A percentile compares a stretch with the other conserved stretches of the same genome.
Conservation (phyloP, 2,113 vertebrate species). For the Origma solitaria region DNA sequence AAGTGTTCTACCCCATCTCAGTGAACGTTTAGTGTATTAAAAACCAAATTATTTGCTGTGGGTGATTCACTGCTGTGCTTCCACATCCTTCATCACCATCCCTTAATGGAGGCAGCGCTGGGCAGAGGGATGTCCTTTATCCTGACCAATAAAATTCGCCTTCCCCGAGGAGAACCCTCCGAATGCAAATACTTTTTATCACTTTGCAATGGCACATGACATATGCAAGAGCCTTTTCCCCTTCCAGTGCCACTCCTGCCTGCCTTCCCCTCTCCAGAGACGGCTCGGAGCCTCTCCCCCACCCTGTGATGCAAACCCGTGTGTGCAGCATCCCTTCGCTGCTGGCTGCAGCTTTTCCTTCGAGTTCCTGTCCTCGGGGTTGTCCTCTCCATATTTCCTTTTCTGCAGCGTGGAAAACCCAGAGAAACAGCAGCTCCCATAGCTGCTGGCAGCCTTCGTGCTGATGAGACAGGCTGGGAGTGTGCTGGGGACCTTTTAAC, state of each 20-base stretch:
- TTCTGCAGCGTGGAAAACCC: not conserved
- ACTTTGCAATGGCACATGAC: not conserved
- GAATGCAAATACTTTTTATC: not conserved
- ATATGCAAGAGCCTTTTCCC: too few species aligned
- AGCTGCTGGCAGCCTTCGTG: not conserved
- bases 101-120: not conserved
- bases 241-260: not conserved
- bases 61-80: not conserved
- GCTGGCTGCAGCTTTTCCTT: not conserved
- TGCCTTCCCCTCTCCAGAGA: not conserved
- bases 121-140: not conserved
- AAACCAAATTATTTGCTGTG: rapidly evolving
- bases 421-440: not conserved
- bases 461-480: not conserved
- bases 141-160: too few species aligned
- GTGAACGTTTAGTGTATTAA: not conserved
- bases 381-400: not conserved
- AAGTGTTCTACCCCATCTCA: not conserved
- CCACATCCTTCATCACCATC: rapidly evolving
- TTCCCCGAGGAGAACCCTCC: not conserved
- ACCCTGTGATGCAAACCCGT: rapidly evolving
- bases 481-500: not conserved
- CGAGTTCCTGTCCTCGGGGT: not conserved
- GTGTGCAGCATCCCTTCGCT: not conserved
- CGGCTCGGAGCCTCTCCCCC: not conserved